phyloP scores from a whole-genome alignment of 2,113 vertebrate genomes.

The Mormyrus lacerda region DNA sequence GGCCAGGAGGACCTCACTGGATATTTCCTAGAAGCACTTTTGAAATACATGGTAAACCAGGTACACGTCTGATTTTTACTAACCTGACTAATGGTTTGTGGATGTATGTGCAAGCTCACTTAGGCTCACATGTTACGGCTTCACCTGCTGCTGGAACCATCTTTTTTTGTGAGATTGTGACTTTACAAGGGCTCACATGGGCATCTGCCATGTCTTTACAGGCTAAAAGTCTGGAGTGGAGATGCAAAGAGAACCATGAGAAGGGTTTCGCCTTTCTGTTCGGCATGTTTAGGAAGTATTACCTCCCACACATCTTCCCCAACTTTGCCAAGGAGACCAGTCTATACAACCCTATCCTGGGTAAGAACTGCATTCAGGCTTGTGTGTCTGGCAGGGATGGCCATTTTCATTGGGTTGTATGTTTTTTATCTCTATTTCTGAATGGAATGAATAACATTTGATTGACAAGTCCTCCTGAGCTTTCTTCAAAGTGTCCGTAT shows the following conservation, averaged over 20 bases:
- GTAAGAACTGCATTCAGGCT: constrained; percentile 55
- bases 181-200: background rate
- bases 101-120: constrained; percentile 4
- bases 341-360: constrained; percentile 89
- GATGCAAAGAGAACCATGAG: constrained; percentile 96
- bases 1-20: constrained; percentile 96
- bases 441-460: background rate
- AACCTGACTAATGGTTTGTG: constrained; percentile 46
- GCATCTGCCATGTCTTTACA: constrained; percentile 49
- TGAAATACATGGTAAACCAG: constrained; percentile 99
- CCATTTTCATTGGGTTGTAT: background rate
- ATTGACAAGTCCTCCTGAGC: background rate
- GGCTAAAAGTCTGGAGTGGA: constrained; percentile 98
- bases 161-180: background rate
- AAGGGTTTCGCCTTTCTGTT: constrained; percentile 97
- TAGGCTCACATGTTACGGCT: constrained; percentile 1
- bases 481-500: background rate
- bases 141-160: background rate
- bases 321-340: constrained; percentile 94
- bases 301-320: constrained; percentile 96
- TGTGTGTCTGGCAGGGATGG: background rate
- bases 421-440: background rate
- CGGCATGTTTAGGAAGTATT: constrained; percentile 95
- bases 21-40: constrained; percentile 93
- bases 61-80: constrained; percentile 64